phyloP scores from a whole-genome alignment of 2,888 invertebrate species.

The Polydesmus complanatus region DNA sequence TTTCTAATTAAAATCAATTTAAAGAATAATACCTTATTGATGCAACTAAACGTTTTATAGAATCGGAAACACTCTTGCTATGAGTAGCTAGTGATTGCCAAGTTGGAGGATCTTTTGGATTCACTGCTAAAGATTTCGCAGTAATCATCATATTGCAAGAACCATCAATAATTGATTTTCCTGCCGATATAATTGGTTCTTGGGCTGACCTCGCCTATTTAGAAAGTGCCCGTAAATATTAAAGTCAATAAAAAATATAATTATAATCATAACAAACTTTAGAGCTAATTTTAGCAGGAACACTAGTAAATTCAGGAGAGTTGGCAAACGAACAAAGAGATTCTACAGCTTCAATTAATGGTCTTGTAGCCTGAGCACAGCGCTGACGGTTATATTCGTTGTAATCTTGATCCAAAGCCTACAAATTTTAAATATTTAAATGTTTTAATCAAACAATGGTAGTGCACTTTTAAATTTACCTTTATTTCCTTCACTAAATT shows the following conservation, averaged over 20 bases:
- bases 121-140: constrained; percentile 73
- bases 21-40: constrained; percentile 53
- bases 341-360: constrained; percentile 78
- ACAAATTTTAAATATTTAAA: constrained; percentile 5
- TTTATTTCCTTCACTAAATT: constrained; percentile 84
- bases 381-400: constrained; percentile 57
- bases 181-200: constrained; percentile 74
- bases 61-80: constrained; percentile 90
- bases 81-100: constrained; percentile 90
- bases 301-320: constrained; percentile 81
- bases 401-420: constrained; percentile 60
- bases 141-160: constrained; percentile 79
- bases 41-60: constrained; percentile 83
- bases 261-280: constrained; percentile 34
- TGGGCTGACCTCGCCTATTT: constrained; percentile 57
- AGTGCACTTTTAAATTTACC: constrained; percentile 15
- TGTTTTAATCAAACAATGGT: not conserved
- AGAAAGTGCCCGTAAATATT: constrained; percentile 5
- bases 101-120: constrained; percentile 78
- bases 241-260: not conserved
- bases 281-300: constrained; percentile 78
- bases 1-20: not conserved
- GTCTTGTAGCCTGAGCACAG: constrained; percentile 63
- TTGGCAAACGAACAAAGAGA: constrained; percentile 83
- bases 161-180: constrained; percentile 62